Conservation (phyloP, 92 coral and sea anemone genomes). For the Pocillopora grandis region DNA sequence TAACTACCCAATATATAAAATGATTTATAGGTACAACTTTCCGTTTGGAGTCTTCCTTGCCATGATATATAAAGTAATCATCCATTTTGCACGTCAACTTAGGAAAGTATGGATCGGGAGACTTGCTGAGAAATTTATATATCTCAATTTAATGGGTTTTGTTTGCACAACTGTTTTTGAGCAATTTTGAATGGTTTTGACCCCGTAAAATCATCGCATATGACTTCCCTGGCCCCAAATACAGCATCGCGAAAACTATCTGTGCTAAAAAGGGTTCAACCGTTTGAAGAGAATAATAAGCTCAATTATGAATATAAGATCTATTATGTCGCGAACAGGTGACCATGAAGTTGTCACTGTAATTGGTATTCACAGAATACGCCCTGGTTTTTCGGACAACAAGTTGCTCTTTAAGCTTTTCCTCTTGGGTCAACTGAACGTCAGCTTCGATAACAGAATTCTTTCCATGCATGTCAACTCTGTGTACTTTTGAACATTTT, state of each 20-base stretch:
- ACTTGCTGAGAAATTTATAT: too few species aligned
- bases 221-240: not conserved
- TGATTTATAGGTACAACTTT: too few species aligned
- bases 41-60: too few species aligned
- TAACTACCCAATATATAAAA: too few species aligned
- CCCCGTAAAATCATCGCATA: not conserved
- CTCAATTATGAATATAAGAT: constrained; percentile 27
- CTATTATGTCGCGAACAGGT: constrained; percentile 25
- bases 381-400: not conserved
- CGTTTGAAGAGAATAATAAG: constrained; percentile 29
- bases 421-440: not conserved
- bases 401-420: not conserved
- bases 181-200: too few species aligned
- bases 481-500: not conserved
- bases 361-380: constrained; percentile 6
- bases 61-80: too few species aligned
- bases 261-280: not conserved
- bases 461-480: not conserved
- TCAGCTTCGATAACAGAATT: not conserved
- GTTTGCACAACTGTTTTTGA: too few species aligned
- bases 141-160: too few species aligned
- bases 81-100: too few species aligned
- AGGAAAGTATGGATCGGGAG: too few species aligned
- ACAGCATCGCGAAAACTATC: not conserved
- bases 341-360: constrained; percentile 29